A percentile compares a stretch with the other conserved stretches of the same genome.
phyloP scores from a whole-genome alignment of 2,888 invertebrate species.

The Mechanitis messenoides region DNA sequence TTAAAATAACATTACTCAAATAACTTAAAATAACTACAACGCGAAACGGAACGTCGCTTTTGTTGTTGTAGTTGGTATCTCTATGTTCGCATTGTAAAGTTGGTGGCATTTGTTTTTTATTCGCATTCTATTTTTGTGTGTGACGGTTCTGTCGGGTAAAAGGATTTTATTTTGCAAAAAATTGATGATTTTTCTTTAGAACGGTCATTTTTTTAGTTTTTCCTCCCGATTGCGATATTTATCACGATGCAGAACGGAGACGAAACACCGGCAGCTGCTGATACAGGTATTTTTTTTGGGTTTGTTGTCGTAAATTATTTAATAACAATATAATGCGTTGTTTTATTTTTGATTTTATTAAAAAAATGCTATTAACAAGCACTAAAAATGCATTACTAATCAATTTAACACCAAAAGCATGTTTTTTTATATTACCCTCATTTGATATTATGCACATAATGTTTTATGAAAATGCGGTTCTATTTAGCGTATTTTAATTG shows the following conservation, averaged over 20 bases:
- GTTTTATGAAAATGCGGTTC: conserved; percentile 32
- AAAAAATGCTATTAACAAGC: conserved; percentile 34
- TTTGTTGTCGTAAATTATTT: conserved; percentile 57
- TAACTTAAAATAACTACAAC: neutral
- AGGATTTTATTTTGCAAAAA: conserved; percentile 58
- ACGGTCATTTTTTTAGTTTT: conserved; percentile 45
- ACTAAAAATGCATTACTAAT: conserved; percentile 24
- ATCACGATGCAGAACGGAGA: conserved; percentile 73
- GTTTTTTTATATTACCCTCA: conserved; percentile 58
- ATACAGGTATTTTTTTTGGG: conserved; percentile 56
- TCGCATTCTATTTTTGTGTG: conserved; percentile 77
- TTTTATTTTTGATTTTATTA: conserved; percentile 48
- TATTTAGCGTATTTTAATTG: conserved; percentile 34
- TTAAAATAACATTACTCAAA: neutral
- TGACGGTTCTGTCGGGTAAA: conserved; percentile 70
- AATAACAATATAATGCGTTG: conserved; percentile 54
- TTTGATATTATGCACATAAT: conserved; percentile 30
- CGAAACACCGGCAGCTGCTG: conserved; percentile 55
- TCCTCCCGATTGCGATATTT: conserved; percentile 60
- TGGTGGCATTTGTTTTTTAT: conserved; percentile 70
- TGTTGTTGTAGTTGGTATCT: conserved; percentile 34
- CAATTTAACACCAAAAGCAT: conserved; percentile 32
- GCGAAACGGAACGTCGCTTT: conserved; percentile 14
- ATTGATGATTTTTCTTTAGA: conserved; percentile 61
- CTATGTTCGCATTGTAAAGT: conserved; percentile 42